Evolutionary conservation across 2,113 vertebrate genomes (phyloP).

Genomic region (Cromileptes altivelis): DNA sequence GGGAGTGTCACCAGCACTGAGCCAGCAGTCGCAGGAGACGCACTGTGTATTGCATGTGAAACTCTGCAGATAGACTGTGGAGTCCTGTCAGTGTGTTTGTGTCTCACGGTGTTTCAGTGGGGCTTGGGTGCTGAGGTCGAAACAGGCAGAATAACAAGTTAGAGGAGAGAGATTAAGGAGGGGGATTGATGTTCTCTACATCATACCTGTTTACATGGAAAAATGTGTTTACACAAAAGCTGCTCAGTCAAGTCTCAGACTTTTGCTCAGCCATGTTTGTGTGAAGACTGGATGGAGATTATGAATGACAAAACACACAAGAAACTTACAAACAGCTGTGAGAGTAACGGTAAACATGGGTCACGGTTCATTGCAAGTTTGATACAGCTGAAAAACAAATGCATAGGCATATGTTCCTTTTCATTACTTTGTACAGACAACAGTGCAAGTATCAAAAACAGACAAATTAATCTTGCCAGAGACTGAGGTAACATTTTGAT

Average conservation of each 20-base stretch:
- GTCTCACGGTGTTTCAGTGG: neutral
- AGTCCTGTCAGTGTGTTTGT: neutral
- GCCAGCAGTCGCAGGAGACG: neutral
- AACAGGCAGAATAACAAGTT: constrained; percentile 1
- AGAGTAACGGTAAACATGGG: too few relatives aligned
- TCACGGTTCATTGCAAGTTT: too few relatives aligned
- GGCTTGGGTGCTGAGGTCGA: neutral
- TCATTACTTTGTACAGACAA: too few relatives aligned
- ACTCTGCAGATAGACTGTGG: constrained; percentile 1
- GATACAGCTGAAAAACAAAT: too few relatives aligned
- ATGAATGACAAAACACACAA: neutral
- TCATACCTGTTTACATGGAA: constrained; percentile 58
- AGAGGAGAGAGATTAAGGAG: neutral
- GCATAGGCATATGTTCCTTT: too few relatives aligned
- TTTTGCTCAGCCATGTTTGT: neutral
- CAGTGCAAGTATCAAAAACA: too few relatives aligned
- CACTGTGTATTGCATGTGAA: neutral
- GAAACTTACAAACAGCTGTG: neutral
- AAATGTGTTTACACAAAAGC: constrained; percentile 54
- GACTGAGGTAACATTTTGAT: too few relatives aligned
- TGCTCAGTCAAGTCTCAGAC: constrained; percentile 9
- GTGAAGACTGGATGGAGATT: neutral
- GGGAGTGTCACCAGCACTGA: neutral
- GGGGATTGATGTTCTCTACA: constrained; percentile 46
- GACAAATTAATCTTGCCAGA: too few relatives aligned